Evolutionary conservation across 2,113 vertebrate genomes (phyloP).

Genomic region (Struthio camelus): DNA sequence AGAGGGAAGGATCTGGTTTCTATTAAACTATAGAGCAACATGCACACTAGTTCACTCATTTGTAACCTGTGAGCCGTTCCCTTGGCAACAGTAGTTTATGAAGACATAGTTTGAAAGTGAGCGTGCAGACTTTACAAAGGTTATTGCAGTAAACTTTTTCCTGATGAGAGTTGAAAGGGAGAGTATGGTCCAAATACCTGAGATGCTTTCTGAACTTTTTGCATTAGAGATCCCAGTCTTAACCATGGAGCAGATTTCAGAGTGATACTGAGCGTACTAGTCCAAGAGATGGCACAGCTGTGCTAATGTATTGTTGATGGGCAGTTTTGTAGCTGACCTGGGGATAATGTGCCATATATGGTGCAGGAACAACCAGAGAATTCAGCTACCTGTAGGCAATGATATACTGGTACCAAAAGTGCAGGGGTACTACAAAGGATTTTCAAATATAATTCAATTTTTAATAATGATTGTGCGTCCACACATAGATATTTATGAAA

Average conservation of each 20-base stretch:
- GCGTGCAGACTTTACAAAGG: not conserved
- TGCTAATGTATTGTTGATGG: rapidly evolving
- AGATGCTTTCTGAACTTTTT: not conserved
- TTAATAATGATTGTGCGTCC: not conserved
- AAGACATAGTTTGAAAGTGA: not conserved
- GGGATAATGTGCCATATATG: not conserved
- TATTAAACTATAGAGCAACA: not conserved
- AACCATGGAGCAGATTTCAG: not conserved
- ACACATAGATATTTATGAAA: not conserved
- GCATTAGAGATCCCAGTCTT: not conserved
- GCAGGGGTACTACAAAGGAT: rapidly evolving
- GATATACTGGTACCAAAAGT: no score
- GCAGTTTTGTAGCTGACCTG: not conserved
- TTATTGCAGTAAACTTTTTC: no score
- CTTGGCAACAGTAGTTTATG: not conserved
- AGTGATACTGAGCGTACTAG: not conserved
- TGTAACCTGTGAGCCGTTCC: not conserved
- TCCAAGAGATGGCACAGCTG: not conserved
- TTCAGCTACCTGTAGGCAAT: rapidly evolving
- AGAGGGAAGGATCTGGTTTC: not conserved
- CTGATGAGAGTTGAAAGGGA: no score
- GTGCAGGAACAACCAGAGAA: not conserved
- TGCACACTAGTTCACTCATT: not conserved
- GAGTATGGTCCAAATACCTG: not conserved
- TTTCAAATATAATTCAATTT: not conserved